Percentiles rank a stretch among this genome's conserved stretches.
These are phyloP conservation scores for Muscina levida DNA, from an alignment of 2,888 invertebrate genomes.

Conservation along the genomic window DNA sequence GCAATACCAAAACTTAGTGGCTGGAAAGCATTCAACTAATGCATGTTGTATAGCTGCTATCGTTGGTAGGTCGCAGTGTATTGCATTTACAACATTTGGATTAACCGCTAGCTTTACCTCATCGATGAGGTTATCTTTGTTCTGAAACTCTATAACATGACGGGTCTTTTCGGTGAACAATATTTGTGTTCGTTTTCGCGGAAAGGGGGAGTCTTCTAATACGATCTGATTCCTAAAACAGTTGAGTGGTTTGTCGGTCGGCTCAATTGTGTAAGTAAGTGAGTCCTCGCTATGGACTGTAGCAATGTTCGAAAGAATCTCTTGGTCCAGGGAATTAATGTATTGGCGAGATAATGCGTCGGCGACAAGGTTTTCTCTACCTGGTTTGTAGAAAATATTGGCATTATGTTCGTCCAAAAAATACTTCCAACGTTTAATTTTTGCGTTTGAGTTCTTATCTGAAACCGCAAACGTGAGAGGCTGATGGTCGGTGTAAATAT, in stretches of 20 bases:
- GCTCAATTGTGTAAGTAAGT: conserved; percentile 61
- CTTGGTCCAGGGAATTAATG: conserved; percentile 49
- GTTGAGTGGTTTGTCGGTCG: conserved; percentile 65
- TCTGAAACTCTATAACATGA: neutral
- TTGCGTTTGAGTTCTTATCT: conserved; percentile 62
- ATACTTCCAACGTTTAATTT: conserved; percentile 38
- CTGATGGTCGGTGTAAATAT: conserved; percentile 66
- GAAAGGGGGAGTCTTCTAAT: conserved; percentile 43
- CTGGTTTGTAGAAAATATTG: conserved; percentile 48
- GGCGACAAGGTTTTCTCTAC: conserved; percentile 58
- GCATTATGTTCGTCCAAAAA: conserved; percentile 49
- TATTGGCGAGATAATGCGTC: conserved; percentile 55
- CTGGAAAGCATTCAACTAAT: neutral
- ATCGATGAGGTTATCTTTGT: neutral
- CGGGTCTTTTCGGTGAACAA: neutral
- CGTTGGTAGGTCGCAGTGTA: neutral
- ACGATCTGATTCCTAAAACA: conserved; percentile 66
- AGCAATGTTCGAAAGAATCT: conserved; percentile 30
- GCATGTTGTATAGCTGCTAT: neutral
- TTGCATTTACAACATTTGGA: neutral
- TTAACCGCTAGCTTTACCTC: neutral
- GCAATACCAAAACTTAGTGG: neutral
- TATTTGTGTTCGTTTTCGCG: neutral
- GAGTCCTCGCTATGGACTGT: conserved; percentile 56
- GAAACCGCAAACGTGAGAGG: conserved; percentile 64